phyloP scores from a whole-genome alignment of 2,113 vertebrate genomes.

The Cranoglanis bouderius region DNA sequence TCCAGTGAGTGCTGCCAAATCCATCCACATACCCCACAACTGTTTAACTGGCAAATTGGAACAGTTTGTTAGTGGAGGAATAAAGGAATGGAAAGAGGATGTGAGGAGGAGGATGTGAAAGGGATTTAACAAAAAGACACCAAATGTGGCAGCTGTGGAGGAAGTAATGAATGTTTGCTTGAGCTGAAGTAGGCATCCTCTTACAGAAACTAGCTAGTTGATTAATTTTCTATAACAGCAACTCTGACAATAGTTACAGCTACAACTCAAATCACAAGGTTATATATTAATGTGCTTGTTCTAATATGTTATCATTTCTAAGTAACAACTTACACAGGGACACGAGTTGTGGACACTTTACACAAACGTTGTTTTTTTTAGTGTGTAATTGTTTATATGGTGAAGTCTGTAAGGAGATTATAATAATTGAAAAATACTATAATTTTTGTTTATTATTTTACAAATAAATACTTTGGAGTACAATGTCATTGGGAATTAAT shows the following conservation, averaged over 20 bases:
- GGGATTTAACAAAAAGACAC: slow-evolving; percentile 18
- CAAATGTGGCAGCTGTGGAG: slow-evolving; percentile 9
- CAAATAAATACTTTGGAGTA: not conserved
- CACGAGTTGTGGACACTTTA: not conserved
- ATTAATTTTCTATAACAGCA: not conserved
- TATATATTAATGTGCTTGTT: not conserved
- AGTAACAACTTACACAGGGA: not conserved
- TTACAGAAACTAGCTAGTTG: not conserved
- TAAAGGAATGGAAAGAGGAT: slow-evolving; percentile 5
- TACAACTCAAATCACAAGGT: not conserved
- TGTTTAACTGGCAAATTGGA: slow-evolving; percentile 27
- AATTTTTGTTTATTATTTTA: not conserved
- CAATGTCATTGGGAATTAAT: not conserved
- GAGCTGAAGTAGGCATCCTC: not conserved
- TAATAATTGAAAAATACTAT: not conserved
- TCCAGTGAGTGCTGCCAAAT: slow-evolving; percentile 11
- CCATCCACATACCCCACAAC: slow-evolving; percentile 20
- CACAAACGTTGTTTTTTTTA: not conserved
- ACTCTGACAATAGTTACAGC: not conserved
- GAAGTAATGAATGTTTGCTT: slow-evolving; percentile 17
- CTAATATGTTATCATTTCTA: not conserved
- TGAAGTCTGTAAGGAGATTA: not conserved
- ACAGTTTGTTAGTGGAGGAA: slow-evolving; percentile 51
- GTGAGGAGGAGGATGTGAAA: slow-evolving; percentile 7
- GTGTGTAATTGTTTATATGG: not conserved